These are phyloP conservation scores for Sebastes steindachneri DNA, from an alignment of 2,797 vertebrate genomes.

Conservation along the genomic window DNA sequence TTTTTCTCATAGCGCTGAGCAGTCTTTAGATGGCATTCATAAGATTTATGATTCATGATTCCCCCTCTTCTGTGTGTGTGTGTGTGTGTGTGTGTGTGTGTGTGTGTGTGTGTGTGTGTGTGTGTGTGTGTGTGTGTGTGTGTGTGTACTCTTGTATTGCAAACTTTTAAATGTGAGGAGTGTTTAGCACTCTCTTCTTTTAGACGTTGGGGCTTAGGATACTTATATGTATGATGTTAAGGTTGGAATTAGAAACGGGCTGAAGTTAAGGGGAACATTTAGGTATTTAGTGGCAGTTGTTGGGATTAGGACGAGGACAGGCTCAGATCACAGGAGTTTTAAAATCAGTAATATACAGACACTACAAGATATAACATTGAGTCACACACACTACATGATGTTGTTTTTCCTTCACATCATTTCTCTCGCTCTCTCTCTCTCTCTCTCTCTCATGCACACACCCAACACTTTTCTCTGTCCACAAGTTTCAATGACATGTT, in stretches of 20 bases:
- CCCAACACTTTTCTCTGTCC: background rate
- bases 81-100: no score
- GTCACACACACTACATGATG: no score
- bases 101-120: background rate
- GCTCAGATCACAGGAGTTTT: background rate
- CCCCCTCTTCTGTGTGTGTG: no score
- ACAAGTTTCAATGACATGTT: background rate
- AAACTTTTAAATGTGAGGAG: background rate
- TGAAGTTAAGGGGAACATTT: background rate
- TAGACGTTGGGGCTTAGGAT: background rate
- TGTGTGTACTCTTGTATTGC: background rate
- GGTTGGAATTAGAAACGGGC: background rate
- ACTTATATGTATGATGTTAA: background rate
- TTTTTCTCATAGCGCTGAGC: no score
- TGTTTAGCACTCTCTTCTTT: background rate
- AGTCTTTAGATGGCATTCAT: no score
- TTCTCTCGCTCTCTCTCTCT: background rate
- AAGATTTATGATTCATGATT: no score
- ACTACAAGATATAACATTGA: background rate
- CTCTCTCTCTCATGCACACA: background rate
- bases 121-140: background rate
- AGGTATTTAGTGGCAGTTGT: background rate
- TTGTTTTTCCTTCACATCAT: background rate
- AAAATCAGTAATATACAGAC: slow-evolving; percentile 3
- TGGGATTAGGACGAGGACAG: background rate